Evolutionary conservation across 2,797 vertebrate genomes (phyloP).

Genomic region (Amblyraja radiata): DNA sequence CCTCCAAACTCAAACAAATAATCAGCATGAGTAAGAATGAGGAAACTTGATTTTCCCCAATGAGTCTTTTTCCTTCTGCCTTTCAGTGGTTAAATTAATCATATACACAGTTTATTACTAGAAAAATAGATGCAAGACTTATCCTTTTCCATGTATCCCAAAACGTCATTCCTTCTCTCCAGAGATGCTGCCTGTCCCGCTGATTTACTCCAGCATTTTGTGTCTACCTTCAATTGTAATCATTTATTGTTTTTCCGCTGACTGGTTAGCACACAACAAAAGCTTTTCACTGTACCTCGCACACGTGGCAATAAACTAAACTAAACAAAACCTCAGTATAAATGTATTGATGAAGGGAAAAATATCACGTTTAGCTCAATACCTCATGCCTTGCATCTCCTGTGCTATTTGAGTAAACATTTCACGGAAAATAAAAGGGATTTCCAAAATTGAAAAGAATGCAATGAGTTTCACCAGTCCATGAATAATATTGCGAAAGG

Average conservation of each 20-base stretch:
- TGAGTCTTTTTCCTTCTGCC: neutral
- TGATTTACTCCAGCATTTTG: no score
- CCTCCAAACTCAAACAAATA: neutral
- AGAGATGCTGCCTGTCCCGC: no score
- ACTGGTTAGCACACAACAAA: no score
- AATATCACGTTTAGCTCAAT: neutral
- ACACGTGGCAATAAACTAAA: no score
- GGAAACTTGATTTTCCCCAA: neutral
- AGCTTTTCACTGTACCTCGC: no score
- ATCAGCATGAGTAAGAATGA: neutral
- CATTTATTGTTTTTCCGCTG: no score
- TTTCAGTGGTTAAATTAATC: neutral
- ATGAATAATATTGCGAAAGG: neutral
- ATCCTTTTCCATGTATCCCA: no score
- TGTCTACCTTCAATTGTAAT: no score
- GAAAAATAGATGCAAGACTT: neutral
- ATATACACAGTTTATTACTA: neutral
- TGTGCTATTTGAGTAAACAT: neutral
- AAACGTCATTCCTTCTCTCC: no score
- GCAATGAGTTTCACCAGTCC: neutral
- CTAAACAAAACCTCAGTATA: no score
- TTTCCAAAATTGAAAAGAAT: neutral
- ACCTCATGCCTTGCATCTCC: neutral
- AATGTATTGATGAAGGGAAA: neutral
- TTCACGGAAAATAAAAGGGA: neutral